phyloP scores from a whole-genome alignment of 2,888 invertebrate species.

The Drosophila neonasuta region DNA sequence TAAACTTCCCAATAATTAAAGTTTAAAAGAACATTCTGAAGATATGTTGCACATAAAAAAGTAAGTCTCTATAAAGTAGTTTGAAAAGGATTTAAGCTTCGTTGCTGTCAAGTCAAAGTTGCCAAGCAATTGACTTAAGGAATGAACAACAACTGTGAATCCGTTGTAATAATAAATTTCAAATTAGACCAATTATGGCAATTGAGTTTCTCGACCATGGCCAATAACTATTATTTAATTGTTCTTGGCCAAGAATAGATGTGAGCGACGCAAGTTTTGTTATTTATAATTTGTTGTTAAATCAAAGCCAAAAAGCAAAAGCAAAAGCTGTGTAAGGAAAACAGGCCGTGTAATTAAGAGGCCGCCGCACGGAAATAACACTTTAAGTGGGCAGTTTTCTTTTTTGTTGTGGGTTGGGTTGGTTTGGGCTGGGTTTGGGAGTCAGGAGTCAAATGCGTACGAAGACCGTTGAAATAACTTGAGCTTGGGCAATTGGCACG shows the following conservation, averaged over 20 bases:
- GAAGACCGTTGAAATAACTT: slow-evolving; percentile 66
- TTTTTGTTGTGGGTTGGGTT: not conserved
- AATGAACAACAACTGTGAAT: not conserved
- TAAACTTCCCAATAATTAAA: too few species aligned
- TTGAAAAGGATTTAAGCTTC: not conserved
- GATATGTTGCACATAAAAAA: not conserved
- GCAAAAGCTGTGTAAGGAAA: slow-evolving; percentile 5
- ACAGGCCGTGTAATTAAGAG: slow-evolving; percentile 66
- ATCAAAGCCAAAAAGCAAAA: slow-evolving; percentile 14
- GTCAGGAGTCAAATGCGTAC: slow-evolving; percentile 10
- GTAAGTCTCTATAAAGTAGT: not conserved
- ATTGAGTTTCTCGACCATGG: not conserved
- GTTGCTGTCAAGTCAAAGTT: not conserved
- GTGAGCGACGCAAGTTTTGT: not conserved
- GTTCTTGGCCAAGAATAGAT: not conserved
- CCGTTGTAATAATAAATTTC: not conserved
- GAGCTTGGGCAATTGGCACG: slow-evolving; percentile 71
- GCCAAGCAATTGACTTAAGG: not conserved
- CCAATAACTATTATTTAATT: slow-evolving; percentile 1
- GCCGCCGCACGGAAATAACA: slow-evolving; percentile 70
- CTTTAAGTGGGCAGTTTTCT: slow-evolving; percentile 70
- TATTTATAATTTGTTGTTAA: slow-evolving; percentile 42
- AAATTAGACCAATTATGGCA: slow-evolving; percentile 2
- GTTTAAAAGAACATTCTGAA: too few species aligned
- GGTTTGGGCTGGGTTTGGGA: slow-evolving; percentile 6